Evolutionary conservation across 1,140 invertebrate species (phyloP).

Genomic region (Orchesella cincta): DNA sequence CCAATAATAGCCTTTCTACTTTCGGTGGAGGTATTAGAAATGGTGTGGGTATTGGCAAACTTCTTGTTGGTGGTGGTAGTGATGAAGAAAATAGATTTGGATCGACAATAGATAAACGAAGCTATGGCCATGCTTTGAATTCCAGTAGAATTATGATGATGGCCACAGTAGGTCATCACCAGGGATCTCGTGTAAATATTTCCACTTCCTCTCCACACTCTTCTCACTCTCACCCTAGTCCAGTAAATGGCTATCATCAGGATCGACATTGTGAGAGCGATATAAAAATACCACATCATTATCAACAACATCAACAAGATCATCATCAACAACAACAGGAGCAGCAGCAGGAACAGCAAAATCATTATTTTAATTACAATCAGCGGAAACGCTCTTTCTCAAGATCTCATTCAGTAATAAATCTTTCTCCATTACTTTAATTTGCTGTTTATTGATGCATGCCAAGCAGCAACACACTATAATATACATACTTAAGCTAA

Average conservation of each 20-base stretch:
- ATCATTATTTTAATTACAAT: slow-evolving; percentile 40
- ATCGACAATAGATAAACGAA: slow-evolving; percentile 6
- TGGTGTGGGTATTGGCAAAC: not conserved
- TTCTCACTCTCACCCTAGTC: not conserved
- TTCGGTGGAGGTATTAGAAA: not conserved
- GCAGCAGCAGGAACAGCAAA: slow-evolving; percentile 37
- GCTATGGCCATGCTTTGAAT: not conserved
- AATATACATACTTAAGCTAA: too few species aligned
- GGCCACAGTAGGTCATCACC: slow-evolving; percentile 3
- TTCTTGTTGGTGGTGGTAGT: not conserved
- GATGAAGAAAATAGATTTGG: not conserved
- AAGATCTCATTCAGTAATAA: slow-evolving; percentile 42
- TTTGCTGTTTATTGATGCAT: too few species aligned
- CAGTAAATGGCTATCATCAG: slow-evolving; percentile 30
- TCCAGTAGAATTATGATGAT: not conserved
- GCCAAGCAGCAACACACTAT: too few species aligned
- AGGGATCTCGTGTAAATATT: not conserved
- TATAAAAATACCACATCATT: not conserved
- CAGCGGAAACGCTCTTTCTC: not conserved
- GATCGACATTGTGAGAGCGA: not conserved
- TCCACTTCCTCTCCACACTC: slow-evolving; percentile 1
- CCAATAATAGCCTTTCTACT: not conserved
- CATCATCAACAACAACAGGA: slow-evolving; percentile 37
- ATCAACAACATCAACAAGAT: slow-evolving; percentile 36
- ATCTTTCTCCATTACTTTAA: not conserved